phyloP scores from a whole-genome alignment of 2,888 invertebrate genomes.

The Xanthia icteritia region DNA sequence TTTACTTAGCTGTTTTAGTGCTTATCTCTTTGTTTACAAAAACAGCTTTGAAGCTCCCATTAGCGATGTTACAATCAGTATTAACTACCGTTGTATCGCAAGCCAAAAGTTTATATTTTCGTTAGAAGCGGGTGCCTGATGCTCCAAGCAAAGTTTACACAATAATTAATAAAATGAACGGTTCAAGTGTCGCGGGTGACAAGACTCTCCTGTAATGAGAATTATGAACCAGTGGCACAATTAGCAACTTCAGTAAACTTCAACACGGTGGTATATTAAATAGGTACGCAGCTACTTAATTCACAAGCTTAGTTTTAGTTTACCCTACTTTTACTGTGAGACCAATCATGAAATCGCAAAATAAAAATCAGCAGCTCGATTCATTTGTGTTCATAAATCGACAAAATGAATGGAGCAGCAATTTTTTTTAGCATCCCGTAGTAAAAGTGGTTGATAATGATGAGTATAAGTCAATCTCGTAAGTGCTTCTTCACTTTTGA shows the following conservation, averaged over 20 bases:
- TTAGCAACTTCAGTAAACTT: slow-evolving; percentile 23
- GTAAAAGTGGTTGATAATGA: neutral
- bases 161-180: slow-evolving; percentile 15
- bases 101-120: neutral
- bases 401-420: neutral
- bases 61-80: neutral
- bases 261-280: neutral
- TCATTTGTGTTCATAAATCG: neutral
- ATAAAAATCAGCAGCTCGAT: neutral
- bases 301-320: neutral
- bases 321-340: neutral
- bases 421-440: neutral
- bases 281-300: neutral
- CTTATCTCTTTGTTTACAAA: neutral
- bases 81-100: neutral
- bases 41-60: neutral
- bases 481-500: too few relatives aligned
- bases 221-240: neutral
- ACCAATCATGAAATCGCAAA: too few relatives aligned
- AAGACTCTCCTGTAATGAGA: slow-evolving; percentile 12
- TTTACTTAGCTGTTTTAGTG: neutral
- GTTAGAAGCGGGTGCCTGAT: neutral
- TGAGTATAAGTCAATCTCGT: too few relatives aligned
- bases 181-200: slow-evolving; percentile 9
- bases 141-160: slow-evolving; percentile 12